Evolutionary conservation across 2,797 vertebrate species (phyloP), one percentile per base, ranked within the genome.

Genomic region (Diplodus sargus): DNA sequence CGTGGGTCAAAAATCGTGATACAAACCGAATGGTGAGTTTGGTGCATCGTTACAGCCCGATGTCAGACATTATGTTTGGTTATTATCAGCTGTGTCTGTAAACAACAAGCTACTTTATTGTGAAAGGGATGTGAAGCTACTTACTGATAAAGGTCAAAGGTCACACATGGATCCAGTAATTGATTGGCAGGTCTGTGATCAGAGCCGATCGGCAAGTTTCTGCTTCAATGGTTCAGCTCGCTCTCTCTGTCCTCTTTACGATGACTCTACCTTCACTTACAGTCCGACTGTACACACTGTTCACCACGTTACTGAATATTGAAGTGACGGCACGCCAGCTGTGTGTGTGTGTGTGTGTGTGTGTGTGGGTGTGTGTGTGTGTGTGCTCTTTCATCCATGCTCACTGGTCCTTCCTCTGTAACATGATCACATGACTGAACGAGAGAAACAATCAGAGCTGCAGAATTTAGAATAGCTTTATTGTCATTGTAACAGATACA

Each of bases 131-230:
- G 28, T 28, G 28, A 28, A 52, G 47, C 30, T 58, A 39, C 14
- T 45, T 34, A 48, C 14, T n/a, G 15, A 56, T 68, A 39, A 25
- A 65, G 34, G 81, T 74, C 61, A 64, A 15, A 53, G 81, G 73
- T 74, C 75, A 20, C 3, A 15, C 56, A 39, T 42, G 53, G 34
- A 57, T 57, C 25, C 74, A 52, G 60, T 3, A 68, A 57, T 45
- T 87, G 87, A 89, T 30, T 84, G 87, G 76, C 78, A 81, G 75
- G 25, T 76, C 59, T 70, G 65, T 65, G 81, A 87, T 87, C 63
- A 52, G 78, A 72, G 22, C 39, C 80, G 79, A 84, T 76, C 67
- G 68, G 52, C 1, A 17, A 60, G 63, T 78, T 83, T 83, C 71
- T 86, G 76, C 85, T 83, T 66, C 13, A 51, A 57, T 81, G 76